Conservation (phyloP, 2,113 vertebrate species). For the Cebus imitator region DNA sequence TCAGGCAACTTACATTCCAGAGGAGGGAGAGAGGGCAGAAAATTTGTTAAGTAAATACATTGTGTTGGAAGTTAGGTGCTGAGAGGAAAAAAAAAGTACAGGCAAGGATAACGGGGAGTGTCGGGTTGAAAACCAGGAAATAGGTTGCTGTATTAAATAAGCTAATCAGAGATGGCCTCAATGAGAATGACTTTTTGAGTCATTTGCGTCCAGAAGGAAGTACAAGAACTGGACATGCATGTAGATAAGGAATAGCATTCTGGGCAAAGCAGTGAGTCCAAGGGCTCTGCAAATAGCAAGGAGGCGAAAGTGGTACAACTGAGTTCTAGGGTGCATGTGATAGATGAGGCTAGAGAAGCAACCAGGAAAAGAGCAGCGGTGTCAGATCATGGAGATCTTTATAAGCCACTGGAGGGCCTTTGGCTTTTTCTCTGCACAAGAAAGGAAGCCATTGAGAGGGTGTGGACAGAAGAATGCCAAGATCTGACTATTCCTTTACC, state of each 20-base stretch:
- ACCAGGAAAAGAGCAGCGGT: neutral
- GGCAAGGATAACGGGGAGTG: rapidly evolving
- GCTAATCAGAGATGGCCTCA: neutral
- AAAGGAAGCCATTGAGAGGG: neutral
- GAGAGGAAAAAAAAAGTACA: neutral
- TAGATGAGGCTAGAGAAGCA: neutral
- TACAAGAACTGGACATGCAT: neutral
- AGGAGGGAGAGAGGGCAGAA: neutral
- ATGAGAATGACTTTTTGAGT: neutral
- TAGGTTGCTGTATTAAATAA: neutral
- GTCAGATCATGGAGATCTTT: neutral
- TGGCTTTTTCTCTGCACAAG: neutral
- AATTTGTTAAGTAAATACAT: neutral
- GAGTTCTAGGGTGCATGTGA: neutral
- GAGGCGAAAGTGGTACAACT: neutral
- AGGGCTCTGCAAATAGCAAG: neutral
- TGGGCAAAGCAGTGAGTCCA: neutral
- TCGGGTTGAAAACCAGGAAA: neutral
- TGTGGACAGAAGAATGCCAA: neutral
- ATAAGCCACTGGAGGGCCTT: neutral
- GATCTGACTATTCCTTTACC: neutral
- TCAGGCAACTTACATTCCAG: neutral
- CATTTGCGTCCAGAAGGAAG: neutral
- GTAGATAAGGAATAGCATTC: neutral
- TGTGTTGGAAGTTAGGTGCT: neutral